These are phyloP conservation scores for Ginglymostoma cirratum DNA, from an alignment of 2,113 vertebrate genomes.

Conservation along the genomic window DNA sequence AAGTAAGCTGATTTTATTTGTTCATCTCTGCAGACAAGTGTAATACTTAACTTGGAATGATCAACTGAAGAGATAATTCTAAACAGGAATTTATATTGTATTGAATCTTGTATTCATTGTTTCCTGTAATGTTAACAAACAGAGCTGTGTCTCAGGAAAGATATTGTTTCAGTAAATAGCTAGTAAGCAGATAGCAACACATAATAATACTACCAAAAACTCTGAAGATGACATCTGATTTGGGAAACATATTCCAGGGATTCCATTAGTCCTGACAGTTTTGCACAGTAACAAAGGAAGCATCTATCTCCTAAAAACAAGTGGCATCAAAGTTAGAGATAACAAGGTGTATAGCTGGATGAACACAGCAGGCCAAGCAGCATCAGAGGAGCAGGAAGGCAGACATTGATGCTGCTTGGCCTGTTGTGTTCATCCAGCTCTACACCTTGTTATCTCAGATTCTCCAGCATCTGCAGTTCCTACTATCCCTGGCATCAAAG, in stretches of 20 bases:
- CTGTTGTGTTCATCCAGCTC: too few relatives aligned
- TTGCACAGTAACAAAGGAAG: neutral
- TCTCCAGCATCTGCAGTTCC: too few relatives aligned
- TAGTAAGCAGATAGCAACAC: neutral
- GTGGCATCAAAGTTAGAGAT: neutral
- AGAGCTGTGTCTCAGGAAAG: neutral
- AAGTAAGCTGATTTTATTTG: neutral
- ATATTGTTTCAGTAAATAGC: neutral
- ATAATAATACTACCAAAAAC: neutral
- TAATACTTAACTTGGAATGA: neutral
- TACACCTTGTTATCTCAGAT: too few relatives aligned
- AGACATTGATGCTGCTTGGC: too few relatives aligned
- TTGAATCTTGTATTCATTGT: neutral
- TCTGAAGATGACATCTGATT: neutral
- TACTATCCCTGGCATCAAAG: neutral
- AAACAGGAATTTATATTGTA: neutral
- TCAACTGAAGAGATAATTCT: neutral
- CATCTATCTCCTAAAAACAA: conserved; percentile 11
- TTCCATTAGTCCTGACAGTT: neutral
- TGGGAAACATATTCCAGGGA: neutral
- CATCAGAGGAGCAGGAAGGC: too few relatives aligned
- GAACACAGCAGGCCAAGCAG: too few relatives aligned
- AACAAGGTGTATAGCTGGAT: too few relatives aligned
- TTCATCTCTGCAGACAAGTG: neutral
- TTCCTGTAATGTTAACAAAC: neutral